A percentile compares a stretch with the other conserved stretches of the same genome.
Conservation (phyloP, 2,797 vertebrate species). For the Tapera naevia region DNA sequence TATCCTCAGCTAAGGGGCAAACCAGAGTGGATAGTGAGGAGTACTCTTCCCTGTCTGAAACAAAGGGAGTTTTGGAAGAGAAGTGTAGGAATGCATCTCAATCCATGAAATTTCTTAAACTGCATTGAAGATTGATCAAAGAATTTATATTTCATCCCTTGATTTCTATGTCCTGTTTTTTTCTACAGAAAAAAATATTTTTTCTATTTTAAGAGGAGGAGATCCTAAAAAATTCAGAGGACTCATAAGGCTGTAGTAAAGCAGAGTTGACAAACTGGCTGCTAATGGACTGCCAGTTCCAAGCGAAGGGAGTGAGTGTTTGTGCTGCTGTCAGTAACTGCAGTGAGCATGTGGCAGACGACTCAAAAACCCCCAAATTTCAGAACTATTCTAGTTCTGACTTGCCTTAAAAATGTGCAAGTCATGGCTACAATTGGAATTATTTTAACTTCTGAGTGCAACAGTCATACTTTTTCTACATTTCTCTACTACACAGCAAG, state of each 20-base stretch:
- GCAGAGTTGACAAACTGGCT: not conserved
- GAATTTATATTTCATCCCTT: not conserved
- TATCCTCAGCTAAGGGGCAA: not conserved
- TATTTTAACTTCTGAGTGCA: not conserved
- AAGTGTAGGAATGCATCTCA: not conserved
- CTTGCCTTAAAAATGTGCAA: not conserved
- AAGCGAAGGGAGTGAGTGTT: not conserved
- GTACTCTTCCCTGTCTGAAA: not conserved
- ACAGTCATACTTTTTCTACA: not conserved
- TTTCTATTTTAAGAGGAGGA: not conserved
- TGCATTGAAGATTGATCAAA: not conserved
- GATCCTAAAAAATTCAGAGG: not conserved
- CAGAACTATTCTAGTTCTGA: not conserved
- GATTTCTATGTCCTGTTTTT: not conserved
- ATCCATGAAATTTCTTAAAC: not conserved
- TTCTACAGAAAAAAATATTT: not conserved
- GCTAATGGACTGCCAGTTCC: not conserved
- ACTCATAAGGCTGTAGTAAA: not conserved
- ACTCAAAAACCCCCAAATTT: not conserved
- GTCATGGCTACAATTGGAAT: not conserved
- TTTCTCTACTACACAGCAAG: not conserved
- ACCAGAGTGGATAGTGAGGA: not conserved
- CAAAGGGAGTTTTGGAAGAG: not conserved
- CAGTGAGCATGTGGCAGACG: not conserved
- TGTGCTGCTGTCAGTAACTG: not conserved